Conservation (phyloP, 1,140 invertebrate species). For the Oedothorax gibbosus region DNA sequence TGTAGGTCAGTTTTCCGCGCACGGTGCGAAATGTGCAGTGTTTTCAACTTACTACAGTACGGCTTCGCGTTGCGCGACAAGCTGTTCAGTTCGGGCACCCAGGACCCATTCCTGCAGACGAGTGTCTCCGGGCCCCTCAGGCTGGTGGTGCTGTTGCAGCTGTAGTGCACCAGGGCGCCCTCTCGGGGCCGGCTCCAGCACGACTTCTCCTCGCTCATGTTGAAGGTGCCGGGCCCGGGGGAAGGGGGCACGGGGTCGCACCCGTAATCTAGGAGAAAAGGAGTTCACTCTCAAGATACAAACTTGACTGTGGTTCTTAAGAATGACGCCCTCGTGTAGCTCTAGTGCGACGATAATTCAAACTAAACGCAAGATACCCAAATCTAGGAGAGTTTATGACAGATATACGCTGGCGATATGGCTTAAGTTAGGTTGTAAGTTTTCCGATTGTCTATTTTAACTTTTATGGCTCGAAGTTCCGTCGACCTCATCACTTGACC, state of each 20-base stretch:
- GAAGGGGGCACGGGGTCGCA: slow-evolving; percentile 35
- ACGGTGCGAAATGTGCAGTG: background rate
- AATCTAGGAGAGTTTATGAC: too few species aligned
- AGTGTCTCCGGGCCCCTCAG: slow-evolving; percentile 39
- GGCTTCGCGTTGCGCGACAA: slow-evolving; percentile 6
- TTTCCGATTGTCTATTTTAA: too few species aligned
- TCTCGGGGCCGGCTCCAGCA: slow-evolving; percentile 51
- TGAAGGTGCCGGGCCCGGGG: slow-evolving; percentile 43
- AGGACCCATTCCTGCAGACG: slow-evolving; percentile 47
- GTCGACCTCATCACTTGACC: too few species aligned
- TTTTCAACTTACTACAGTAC: slow-evolving; percentile 35
- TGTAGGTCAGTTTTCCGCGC: background rate
- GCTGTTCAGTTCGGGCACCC: slow-evolving; percentile 1
- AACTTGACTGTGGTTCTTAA: too few species aligned
- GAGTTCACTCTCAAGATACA: background rate
- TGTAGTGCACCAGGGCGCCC: slow-evolving; percentile 46
- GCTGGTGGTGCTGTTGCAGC: slow-evolving; percentile 30
- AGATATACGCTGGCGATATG: too few species aligned
- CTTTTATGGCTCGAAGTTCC: too few species aligned
- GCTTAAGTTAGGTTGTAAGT: too few species aligned
- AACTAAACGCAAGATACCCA: too few species aligned
- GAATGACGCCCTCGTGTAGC: too few species aligned
- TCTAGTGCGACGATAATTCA: too few species aligned
- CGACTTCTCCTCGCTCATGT: slow-evolving; percentile 54
- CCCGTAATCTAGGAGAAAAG: slow-evolving; percentile 33